Evolutionary conservation across 2,888 invertebrate genomes (phyloP).

Genomic region (Synergus gifuensis): DNA sequence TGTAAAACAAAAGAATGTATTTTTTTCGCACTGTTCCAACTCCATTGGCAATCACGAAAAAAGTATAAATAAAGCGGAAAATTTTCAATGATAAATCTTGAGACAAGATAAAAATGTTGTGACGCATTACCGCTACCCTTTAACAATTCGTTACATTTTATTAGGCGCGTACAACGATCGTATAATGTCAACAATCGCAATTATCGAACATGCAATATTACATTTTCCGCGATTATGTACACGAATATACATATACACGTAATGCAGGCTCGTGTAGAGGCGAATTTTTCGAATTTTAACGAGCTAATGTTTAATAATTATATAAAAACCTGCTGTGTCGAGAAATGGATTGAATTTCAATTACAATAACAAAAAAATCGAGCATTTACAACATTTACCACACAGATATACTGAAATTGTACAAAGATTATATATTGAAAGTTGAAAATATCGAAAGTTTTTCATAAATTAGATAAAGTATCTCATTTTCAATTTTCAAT

Average conservation of each 20-base stretch:
- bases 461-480: neutral
- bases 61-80: neutral
- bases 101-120: neutral
- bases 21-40: no score
- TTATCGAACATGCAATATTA: conserved; percentile 49
- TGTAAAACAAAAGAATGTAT: no score
- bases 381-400: neutral
- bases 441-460: neutral
- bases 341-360: neutral
- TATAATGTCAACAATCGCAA: conserved; percentile 46
- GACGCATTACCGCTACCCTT: conserved; percentile 2
- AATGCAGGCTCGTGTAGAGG: conserved; percentile 42
- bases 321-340: no score
- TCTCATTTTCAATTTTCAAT: neutral
- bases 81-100: neutral
- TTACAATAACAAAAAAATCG: neutral
- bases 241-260: conserved; percentile 39
- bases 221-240: conserved; percentile 47
- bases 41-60: neutral
- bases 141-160: conserved; percentile 8
- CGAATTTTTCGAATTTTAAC: neutral
- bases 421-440: neutral
- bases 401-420: neutral
- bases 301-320: neutral
- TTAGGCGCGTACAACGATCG: conserved; percentile 45